These are phyloP conservation scores for Schrankia costaestrigalis DNA, from an alignment of 2,888 invertebrate species.

Conservation along the genomic window DNA sequence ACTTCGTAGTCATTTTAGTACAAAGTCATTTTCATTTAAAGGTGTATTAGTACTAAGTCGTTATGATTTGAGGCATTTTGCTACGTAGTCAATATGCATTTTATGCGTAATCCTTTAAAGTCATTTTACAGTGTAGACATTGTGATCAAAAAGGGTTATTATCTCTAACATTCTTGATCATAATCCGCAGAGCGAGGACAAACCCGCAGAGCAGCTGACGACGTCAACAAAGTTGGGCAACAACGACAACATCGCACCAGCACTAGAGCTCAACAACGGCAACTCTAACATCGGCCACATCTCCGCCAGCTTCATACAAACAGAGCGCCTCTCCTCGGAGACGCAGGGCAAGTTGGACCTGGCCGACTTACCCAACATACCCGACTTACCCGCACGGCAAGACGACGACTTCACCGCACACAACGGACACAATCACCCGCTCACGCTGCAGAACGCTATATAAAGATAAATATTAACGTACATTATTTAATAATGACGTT, in stretches of 20 bases:
- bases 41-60: no score
- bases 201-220: slow-evolving; percentile 45
- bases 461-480: slow-evolving; percentile 43
- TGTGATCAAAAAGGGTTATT: no score
- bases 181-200: slow-evolving; percentile 66
- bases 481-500: slow-evolving; percentile 37
- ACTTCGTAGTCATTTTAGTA: no score
- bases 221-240: slow-evolving; percentile 39
- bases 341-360: no score
- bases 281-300: slow-evolving; percentile 54
- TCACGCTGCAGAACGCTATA: slow-evolving; percentile 71
- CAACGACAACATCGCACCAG: slow-evolving; percentile 41
- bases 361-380: slow-evolving; percentile 44
- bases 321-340: slow-evolving; percentile 53
- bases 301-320: slow-evolving; percentile 65
- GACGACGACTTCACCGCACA: slow-evolving; percentile 71
- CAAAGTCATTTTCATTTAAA: no score
- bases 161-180: no score
- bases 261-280: slow-evolving; percentile 52
- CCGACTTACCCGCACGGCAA: slow-evolving; percentile 40
- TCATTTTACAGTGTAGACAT: no score
- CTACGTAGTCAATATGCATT: no score
- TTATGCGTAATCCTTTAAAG: no score
- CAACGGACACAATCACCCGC: slow-evolving; percentile 69
- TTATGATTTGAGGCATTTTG: no score